Evolutionary conservation across 2,797 vertebrate genomes (phyloP).

Genomic region (Tokudaia tokunoshimensis): DNA sequence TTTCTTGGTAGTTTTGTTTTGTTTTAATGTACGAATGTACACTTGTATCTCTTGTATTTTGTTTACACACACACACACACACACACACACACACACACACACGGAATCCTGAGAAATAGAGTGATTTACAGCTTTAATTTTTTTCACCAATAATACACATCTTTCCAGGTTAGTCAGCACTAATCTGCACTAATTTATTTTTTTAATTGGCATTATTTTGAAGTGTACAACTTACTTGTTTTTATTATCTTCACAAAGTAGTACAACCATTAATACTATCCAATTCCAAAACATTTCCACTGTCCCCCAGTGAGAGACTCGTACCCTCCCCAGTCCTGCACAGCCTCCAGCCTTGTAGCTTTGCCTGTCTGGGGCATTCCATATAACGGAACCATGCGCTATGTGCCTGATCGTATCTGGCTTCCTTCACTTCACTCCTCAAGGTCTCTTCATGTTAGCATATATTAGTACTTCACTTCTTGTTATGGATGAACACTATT

Average conservation of each 20-base stretch:
- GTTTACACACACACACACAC: background rate
- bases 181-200: background rate
- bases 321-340: background rate
- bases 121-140: background rate
- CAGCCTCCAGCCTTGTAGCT: background rate
- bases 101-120: background rate
- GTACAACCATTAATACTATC: background rate
- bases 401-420: background rate
- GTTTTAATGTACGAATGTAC: background rate
- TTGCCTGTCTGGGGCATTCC: background rate
- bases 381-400: background rate
- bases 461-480: background rate
- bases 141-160: background rate
- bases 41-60: background rate
- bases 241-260: background rate
- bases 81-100: too few species aligned
- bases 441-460: background rate
- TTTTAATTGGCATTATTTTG: background rate
- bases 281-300: background rate
- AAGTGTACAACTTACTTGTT: background rate
- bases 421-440: background rate
- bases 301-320: background rate
- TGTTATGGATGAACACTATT: background rate
- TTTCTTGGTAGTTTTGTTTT: background rate
- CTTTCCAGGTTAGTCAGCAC: background rate